These are phyloP conservation scores for Drosophila subquinaria DNA, from an alignment of 2,888 invertebrate species.

Conservation along the genomic window DNA sequence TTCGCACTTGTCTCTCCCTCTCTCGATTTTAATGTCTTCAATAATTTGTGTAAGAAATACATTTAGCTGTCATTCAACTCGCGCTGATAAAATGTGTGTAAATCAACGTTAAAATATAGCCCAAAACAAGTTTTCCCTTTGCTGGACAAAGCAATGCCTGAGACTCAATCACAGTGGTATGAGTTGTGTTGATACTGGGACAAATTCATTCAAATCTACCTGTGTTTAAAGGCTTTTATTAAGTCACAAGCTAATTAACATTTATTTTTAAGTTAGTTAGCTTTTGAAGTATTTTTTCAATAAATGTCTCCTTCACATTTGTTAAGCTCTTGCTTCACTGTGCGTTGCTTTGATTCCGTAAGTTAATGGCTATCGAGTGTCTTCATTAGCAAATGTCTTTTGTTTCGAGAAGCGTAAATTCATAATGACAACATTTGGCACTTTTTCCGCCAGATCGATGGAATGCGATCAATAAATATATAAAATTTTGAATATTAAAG, in stretches of 20 bases:
- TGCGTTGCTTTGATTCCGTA: slow-evolving; percentile 4
- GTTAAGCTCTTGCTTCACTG: too few relatives aligned
- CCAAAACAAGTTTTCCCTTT: slow-evolving; percentile 53
- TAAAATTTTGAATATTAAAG: slow-evolving; percentile 8
- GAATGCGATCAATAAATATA: slow-evolving; percentile 4
- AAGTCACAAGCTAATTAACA: too few relatives aligned
- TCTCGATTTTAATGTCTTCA: slow-evolving; percentile 27
- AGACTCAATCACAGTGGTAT: slow-evolving; percentile 13
- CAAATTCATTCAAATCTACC: neutral
- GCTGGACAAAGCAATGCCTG: neutral
- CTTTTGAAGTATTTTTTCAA: neutral
- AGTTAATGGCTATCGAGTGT: slow-evolving; percentile 49
- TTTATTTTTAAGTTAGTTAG: too few relatives aligned
- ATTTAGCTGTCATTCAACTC: slow-evolving; percentile 58
- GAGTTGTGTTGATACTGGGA: neutral
- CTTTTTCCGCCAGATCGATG: slow-evolving; percentile 5
- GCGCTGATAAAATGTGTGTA: slow-evolving; percentile 40
- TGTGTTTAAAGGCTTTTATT: neutral
- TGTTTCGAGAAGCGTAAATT: slow-evolving; percentile 38
- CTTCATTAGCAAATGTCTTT: slow-evolving; percentile 52
- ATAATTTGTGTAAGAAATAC: slow-evolving; percentile 47
- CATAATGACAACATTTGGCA: slow-evolving; percentile 22
- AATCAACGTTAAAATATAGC: slow-evolving; percentile 54
- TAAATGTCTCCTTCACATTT: neutral
- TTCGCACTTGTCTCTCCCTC: slow-evolving; percentile 2